These are phyloP conservation scores for Prorops nasuta DNA, from an alignment of 1,140 invertebrate genomes.

Conservation along the genomic window DNA sequence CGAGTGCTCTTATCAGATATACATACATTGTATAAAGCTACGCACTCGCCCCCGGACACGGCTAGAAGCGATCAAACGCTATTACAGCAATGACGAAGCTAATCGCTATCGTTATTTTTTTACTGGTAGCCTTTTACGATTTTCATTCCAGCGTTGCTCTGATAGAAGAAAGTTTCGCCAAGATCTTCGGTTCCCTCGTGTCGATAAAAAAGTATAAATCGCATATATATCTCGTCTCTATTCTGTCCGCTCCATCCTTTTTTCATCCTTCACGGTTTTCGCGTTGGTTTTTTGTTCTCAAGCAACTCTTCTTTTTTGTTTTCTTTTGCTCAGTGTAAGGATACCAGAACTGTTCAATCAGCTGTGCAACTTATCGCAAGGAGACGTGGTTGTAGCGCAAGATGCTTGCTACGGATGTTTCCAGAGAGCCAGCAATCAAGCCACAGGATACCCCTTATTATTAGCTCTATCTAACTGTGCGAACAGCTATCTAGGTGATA, in stretches of 20 bases:
- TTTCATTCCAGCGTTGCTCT: conserved; percentile 16
- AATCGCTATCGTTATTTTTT: conserved; percentile 1
- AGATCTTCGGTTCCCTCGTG: conserved; percentile 22
- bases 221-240: no score
- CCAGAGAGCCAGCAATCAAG: conserved; percentile 31
- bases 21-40: conserved; percentile 21
- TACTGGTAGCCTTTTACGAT: conserved; percentile 11
- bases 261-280: no score
- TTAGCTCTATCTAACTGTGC: conserved; percentile 36
- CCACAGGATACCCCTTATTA: conserved; percentile 35
- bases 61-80: conserved; percentile 11
- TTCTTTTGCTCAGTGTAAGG: conserved; percentile 34
- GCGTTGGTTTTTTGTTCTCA: no score
- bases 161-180: conserved; percentile 25
- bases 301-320: no score
- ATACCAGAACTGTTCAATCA: conserved; percentile 42
- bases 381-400: conserved; percentile 15
- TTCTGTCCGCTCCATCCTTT: no score
- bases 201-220: conserved; percentile 25
- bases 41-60: background rate
- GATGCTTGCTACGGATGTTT: conserved; percentile 49
- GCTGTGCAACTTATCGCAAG: conserved; percentile 41
- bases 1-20: conserved; percentile 16
- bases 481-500: conserved; percentile 36
- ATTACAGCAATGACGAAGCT: conserved; percentile 21